Evolutionary conservation across 2,797 vertebrate genomes (phyloP).

Genomic region (Sebastes nivosus): DNA sequence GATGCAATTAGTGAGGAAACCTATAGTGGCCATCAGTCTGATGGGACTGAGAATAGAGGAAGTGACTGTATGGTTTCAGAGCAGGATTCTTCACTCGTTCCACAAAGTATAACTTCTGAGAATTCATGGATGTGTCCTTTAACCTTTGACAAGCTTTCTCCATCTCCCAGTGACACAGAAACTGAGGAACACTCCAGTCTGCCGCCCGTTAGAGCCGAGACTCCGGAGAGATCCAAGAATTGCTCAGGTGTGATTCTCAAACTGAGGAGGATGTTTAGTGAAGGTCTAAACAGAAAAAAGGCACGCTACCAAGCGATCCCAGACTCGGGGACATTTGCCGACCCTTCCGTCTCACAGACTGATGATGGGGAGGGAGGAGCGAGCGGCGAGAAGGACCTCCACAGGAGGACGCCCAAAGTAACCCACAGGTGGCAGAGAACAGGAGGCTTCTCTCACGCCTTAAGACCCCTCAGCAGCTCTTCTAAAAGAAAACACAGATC

Average conservation of each 20-base stretch:
- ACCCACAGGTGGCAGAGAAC: constrained; percentile 45
- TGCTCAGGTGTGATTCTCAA: constrained; percentile 80
- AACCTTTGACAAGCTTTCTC: constrained; percentile 63
- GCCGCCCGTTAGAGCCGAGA: background rate
- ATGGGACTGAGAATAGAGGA: constrained; percentile 4
- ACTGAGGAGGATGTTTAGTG: constrained; percentile 72
- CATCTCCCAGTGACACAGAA: constrained; percentile 56
- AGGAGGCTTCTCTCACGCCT: constrained; percentile 31
- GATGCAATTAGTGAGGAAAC: constrained; percentile 9
- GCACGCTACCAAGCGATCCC: constrained; percentile 59
- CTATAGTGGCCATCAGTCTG: background rate
- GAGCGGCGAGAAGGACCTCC: background rate
- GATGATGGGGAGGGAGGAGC: background rate
- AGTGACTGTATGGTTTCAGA: background rate
- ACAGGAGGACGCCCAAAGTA: constrained; percentile 26
- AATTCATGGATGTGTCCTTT: constrained; percentile 72
- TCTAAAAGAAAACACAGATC: constrained; percentile 64
- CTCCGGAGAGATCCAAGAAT: constrained; percentile 42
- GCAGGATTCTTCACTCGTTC: background rate
- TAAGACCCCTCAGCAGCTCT: constrained; percentile 49
- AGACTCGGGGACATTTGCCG: constrained; percentile 10
- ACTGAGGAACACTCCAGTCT: constrained; percentile 24
- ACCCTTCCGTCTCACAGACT: constrained; percentile 18
- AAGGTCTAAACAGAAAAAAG: constrained; percentile 52
- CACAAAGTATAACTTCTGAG: constrained; percentile 16